Evolutionary conservation across 2,113 vertebrate genomes (phyloP), one percentile per base, ranked within the genome.

Genomic region (Chloroceryle aenea): DNA sequence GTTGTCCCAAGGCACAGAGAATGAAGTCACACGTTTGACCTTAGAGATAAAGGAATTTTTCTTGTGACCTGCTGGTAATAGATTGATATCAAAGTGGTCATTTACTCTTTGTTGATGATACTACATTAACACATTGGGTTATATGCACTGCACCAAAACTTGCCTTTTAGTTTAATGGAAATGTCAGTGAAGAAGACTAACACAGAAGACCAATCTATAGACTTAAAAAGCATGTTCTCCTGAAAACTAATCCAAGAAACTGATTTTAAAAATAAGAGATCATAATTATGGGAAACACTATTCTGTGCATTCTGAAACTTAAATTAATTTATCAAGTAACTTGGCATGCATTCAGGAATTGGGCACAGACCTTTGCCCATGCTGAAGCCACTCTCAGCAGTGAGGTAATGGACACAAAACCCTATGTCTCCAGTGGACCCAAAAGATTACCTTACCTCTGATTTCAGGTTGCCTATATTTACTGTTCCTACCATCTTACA

Each of bases 31-130:
- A 52, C 13, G 25, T 45, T 67, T 92, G 72, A 73, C 56, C 21
- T 89, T 62, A 6, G 14, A 94, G 78, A 61, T 88, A 42, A 58
- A 95, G 59, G 73, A 64, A 45, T 85, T 85, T 90, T 96, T 93
- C 79, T 77, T 12, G 17, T 79, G 66, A 94, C 73, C 52, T 75
- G 66, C 73, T 77, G 47, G 59, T 55, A 64, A 75, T 5, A 83
- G 59, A 85, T 53, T 55, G 69, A 89, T 17, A 64, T 76, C 72
- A 71, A 88, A 90, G 68, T 15, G 4, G 32, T 66, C 59, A 64
- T 74, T 21, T 26, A 55, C 14, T 85, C 73, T 76, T 87, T 82
- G 83, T 34, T 55, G 45, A 75, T 59, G 73, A 76, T 23, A 56
- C 52, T 48, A 63, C 58, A 38, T 63, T 50, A 93, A 82, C 25